Evolutionary conservation across 2,888 invertebrate genomes (phyloP).

Genomic region (Antheraea assamensis): DNA sequence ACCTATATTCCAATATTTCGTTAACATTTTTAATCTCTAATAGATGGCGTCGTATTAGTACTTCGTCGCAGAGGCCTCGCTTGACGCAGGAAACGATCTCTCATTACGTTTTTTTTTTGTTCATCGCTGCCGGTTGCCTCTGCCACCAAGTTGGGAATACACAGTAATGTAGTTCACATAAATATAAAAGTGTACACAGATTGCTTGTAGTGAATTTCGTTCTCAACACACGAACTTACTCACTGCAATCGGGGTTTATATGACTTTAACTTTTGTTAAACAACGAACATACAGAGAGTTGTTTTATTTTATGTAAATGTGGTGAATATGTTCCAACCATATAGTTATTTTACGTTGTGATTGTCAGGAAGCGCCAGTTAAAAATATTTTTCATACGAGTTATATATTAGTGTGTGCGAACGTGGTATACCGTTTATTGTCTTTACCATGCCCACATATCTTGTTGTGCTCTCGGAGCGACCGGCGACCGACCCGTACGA

Average conservation of each 20-base stretch:
- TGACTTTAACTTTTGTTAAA: background rate
- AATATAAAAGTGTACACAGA: background rate
- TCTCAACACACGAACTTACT: background rate
- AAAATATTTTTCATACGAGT: background rate
- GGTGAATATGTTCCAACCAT: background rate
- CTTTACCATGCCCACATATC: slow-evolving; percentile 16
- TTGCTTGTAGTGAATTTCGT: background rate
- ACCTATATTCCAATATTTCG: slow-evolving; percentile 3
- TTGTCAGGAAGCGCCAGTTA: background rate
- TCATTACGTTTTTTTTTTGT: slow-evolving; percentile 79
- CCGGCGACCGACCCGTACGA: slow-evolving; percentile 26
- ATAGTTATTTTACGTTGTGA: background rate
- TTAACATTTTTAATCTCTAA: slow-evolving; percentile 16
- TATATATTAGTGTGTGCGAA: background rate
- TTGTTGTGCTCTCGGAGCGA: background rate
- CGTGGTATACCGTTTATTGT: slow-evolving; percentile 17
- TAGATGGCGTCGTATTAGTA: slow-evolving; percentile 17
- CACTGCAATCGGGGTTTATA: no score
- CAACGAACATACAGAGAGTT: background rate
- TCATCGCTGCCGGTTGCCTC: slow-evolving; percentile 61
- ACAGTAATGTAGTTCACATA: slow-evolving; percentile 11
- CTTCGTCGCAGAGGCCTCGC: slow-evolving; percentile 46
- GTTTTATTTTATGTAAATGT: background rate
- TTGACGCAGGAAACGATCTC: slow-evolving; percentile 78
- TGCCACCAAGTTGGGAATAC: slow-evolving; percentile 20